These are phyloP conservation scores for Tenthredo scrophulariae DNA, from an alignment of 2,888 invertebrate species.

Conservation along the genomic window DNA sequence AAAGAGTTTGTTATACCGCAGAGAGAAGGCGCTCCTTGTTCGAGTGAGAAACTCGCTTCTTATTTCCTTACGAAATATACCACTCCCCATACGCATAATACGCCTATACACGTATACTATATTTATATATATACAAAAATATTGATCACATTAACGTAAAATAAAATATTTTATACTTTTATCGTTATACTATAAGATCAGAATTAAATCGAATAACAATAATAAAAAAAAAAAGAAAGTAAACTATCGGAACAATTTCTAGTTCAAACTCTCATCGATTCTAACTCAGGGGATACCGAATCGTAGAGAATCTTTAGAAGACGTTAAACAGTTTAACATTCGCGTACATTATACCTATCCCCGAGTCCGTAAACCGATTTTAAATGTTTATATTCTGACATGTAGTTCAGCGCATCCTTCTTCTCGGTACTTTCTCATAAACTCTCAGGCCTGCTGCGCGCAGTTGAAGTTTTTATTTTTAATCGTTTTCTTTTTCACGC, in stretches of 20 bases:
- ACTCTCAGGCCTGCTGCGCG: neutral
- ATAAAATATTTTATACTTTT: neutral
- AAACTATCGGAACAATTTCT: neutral
- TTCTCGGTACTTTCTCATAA: constrained; percentile 36
- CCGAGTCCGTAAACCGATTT: neutral
- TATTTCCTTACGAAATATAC: constrained; percentile 7
- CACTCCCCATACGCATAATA: neutral
- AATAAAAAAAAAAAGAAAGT: neutral
- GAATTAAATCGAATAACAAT: neutral
- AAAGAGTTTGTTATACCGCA: constrained; percentile 44
- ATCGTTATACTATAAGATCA: neutral
- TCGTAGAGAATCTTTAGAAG: neutral
- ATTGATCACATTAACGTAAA: neutral
- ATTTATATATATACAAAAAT: neutral
- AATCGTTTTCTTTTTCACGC: neutral
- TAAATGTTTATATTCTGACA: neutral
- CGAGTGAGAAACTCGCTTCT: neutral
- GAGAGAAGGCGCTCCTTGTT: constrained; percentile 48
- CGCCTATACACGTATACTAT: neutral
- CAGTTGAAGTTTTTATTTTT: neutral
- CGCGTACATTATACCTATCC: neutral
- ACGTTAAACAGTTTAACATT: neutral
- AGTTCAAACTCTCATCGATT: neutral
- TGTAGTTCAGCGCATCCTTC: constrained; percentile 23
- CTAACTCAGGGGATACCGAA: neutral